Evolutionary conservation across 2,888 invertebrate species (phyloP).

Genomic region (Lasioglossum calceatum): DNA sequence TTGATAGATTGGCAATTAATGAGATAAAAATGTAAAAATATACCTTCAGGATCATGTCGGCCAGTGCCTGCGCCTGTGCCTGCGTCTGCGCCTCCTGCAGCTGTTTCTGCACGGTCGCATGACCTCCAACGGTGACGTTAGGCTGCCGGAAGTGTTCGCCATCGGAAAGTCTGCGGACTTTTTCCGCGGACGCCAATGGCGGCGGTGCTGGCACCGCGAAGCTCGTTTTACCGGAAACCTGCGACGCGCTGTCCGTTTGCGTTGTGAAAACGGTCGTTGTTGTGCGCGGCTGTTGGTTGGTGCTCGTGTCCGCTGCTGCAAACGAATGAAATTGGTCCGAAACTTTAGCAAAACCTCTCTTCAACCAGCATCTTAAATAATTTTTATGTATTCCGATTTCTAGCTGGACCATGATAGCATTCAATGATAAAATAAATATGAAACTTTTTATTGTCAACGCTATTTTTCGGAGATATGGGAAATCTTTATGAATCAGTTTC

Average conservation of each 20-base stretch:
- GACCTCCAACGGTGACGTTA: conserved; percentile 80
- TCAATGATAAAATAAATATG: neutral
- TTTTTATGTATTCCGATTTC: neutral
- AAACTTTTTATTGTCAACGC: neutral
- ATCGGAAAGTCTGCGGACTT: conserved; percentile 87
- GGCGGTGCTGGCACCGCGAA: conserved; percentile 87
- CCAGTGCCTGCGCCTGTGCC: conserved; percentile 91
- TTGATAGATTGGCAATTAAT: neutral
- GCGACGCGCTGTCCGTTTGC: conserved; percentile 73
- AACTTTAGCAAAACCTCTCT: neutral
- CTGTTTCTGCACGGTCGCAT: conserved; percentile 81
- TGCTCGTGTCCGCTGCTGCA: conserved; percentile 81
- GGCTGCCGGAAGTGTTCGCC: conserved; percentile 86
- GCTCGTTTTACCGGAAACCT: conserved; percentile 83
- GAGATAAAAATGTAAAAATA: neutral
- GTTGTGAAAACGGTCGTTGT: conserved; percentile 78
- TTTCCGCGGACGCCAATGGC: conserved; percentile 83
- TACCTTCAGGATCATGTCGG: conserved; percentile 90
- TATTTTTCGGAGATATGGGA: neutral
- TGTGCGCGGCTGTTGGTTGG: conserved; percentile 75
- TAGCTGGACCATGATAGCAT: neutral
- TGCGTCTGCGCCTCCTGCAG: conserved; percentile 84
- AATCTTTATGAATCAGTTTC: neutral
- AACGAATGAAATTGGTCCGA: conserved; percentile 11
- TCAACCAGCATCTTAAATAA: neutral